Percentiles rank a stretch among this genome's conserved stretches.
phyloP scores from a whole-genome alignment of 2,113 vertebrate species.

The Taxidea taxus region DNA sequence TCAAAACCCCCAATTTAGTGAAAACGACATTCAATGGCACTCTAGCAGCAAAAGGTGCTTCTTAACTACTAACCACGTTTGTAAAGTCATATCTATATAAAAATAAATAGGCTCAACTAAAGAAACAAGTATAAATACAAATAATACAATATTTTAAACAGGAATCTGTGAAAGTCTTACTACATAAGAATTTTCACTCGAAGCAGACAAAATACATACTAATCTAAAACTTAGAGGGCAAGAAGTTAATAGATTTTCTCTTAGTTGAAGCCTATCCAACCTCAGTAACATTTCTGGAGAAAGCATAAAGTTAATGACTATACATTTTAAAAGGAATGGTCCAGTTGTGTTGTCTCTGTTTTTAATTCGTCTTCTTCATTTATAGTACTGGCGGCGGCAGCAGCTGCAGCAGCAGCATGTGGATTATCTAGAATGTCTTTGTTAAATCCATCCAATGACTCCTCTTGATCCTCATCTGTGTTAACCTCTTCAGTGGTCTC shows the following conservation, averaged over 20 bases:
- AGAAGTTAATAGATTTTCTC: not conserved
- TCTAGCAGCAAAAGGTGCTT: not conserved
- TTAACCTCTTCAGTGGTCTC: slow-evolving; percentile 31
- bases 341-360: not conserved
- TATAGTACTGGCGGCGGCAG: not conserved
- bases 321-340: not conserved
- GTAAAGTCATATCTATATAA: not conserved
- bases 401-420: not conserved
- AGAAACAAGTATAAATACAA: not conserved
- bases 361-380: not conserved
- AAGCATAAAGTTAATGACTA: not conserved
- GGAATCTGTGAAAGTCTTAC: not conserved
- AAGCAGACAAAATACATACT: not conserved
- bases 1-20: slow-evolving; percentile 16
- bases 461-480: not conserved
- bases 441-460: not conserved
- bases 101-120: not conserved
- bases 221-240: not conserved
- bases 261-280: not conserved
- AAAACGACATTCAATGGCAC: not conserved
- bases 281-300: not conserved
- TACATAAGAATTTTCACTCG: slow-evolving; percentile 20
- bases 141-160: slow-evolving; percentile 37
- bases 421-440: not conserved
- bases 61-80: not conserved